Conservation (phyloP, 2,888 invertebrate species). For the Apotomis turbidana region DNA sequence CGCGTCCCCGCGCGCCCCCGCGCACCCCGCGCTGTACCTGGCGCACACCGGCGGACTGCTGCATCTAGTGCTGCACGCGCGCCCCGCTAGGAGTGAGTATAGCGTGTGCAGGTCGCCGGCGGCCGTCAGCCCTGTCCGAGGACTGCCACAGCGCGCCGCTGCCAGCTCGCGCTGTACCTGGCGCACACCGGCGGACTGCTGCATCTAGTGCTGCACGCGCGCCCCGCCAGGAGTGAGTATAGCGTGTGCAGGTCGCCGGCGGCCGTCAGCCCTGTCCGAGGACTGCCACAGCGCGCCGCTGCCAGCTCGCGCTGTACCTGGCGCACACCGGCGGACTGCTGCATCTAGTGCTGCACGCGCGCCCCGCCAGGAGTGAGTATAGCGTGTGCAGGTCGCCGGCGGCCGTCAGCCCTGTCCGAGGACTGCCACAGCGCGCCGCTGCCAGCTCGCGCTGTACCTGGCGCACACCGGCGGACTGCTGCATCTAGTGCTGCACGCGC, state of each 20-base stretch:
- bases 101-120: no score
- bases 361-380: conserved; percentile 41
- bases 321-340: not conserved
- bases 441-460: conserved; percentile 44
- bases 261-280: not conserved
- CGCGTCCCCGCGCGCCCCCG: conserved; percentile 57
- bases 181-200: not conserved
- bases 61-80: conserved; percentile 92
- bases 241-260: no score
- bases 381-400: no score
- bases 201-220: not conserved
- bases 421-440: not conserved
- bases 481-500: not conserved
- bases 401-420: not conserved
- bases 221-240: not conserved
- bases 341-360: not conserved
- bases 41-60: conserved; percentile 91
- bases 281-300: not conserved
- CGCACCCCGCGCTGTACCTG: conserved; percentile 87
- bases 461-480: not conserved
- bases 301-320: not conserved
- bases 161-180: not conserved
- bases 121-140: not conserved
- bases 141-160: not conserved
- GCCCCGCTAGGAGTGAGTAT: conserved; percentile 80